Percentiles rank a stretch among this genome's conserved stretches.
phyloP scores from a whole-genome alignment of 2,888 invertebrate genomes.

The Watsonalla cultraria region DNA sequence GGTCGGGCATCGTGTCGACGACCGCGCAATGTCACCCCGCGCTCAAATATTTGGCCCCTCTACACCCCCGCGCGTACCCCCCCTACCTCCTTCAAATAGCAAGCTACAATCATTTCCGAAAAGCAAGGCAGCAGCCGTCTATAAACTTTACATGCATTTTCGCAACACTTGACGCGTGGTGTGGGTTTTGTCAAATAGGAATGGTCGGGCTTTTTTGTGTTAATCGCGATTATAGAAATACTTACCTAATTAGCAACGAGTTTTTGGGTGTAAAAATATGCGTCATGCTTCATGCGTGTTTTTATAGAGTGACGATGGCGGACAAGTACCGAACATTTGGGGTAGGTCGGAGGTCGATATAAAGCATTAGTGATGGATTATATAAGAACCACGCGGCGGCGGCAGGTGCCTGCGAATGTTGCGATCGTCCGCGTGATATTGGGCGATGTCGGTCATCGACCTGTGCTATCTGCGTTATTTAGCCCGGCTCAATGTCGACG shows the following conservation, averaged over 20 bases:
- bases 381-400: constrained; percentile 46
- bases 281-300: neutral
- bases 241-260: no score
- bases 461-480: constrained; percentile 75
- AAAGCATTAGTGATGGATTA: constrained; percentile 30
- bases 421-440: constrained; percentile 70
- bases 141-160: constrained; percentile 22
- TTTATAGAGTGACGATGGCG: constrained; percentile 8
- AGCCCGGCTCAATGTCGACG: constrained; percentile 71
- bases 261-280: no score
- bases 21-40: constrained; percentile 73
- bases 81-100: constrained; percentile 27
- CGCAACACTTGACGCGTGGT: constrained; percentile 4
- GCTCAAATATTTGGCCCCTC: constrained; percentile 51
- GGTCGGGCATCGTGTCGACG: constrained; percentile 71
- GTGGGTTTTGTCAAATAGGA: neutral
- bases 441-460: constrained; percentile 73
- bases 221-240: no score
- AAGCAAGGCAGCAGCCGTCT: constrained; percentile 35
- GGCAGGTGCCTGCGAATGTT: constrained; percentile 57
- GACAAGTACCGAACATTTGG: constrained; percentile 30
- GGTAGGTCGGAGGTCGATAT: constrained; percentile 44
- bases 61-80: constrained; percentile 23
- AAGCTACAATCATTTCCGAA: constrained; percentile 58
- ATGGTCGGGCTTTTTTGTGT: no score